phyloP scores from a whole-genome alignment of 2,888 invertebrate species.

The Xestia c-nigrum region DNA sequence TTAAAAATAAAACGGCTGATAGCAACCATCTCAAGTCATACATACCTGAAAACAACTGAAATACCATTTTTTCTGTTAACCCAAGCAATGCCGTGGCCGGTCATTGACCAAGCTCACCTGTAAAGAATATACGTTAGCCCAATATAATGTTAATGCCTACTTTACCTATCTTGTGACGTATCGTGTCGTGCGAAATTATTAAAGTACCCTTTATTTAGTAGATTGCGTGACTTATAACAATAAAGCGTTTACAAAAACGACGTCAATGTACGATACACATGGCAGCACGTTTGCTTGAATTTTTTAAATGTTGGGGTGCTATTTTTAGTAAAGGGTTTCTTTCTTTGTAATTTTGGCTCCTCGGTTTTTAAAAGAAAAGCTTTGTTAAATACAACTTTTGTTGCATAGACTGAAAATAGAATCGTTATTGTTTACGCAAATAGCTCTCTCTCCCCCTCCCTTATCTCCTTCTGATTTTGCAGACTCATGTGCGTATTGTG shows the following conservation, averaged over 20 bases:
- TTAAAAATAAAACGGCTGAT: too few species aligned
- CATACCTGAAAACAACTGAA: background rate
- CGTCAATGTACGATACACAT: slow-evolving; percentile 47
- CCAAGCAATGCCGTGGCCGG: background rate
- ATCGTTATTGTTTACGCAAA: background rate
- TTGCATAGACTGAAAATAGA: background rate
- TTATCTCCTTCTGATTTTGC: too few species aligned
- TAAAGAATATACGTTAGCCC: slow-evolving; percentile 2
- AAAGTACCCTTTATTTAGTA: slow-evolving; percentile 4
- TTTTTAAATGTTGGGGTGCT: slow-evolving; percentile 11
- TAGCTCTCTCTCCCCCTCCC: background rate
- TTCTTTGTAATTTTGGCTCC: background rate
- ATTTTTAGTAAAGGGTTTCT: slow-evolving; percentile 18
- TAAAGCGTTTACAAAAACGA: slow-evolving; percentile 32
- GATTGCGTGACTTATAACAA: slow-evolving; percentile 42
- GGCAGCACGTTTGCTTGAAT: slow-evolving; percentile 9
- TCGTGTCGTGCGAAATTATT: slow-evolving; percentile 36
- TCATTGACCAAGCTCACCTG: slow-evolving; percentile 14
- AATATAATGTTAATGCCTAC: slow-evolving; percentile 22
- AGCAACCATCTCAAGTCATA: too few species aligned
- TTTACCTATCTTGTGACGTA: background rate
- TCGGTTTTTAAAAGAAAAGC: slow-evolving; percentile 2
- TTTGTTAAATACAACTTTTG: background rate
- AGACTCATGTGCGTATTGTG: too few species aligned
- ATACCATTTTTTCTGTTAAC: background rate